Evolutionary conservation across 2,113 vertebrate species (phyloP).

Genomic region (Lynx canadensis): DNA sequence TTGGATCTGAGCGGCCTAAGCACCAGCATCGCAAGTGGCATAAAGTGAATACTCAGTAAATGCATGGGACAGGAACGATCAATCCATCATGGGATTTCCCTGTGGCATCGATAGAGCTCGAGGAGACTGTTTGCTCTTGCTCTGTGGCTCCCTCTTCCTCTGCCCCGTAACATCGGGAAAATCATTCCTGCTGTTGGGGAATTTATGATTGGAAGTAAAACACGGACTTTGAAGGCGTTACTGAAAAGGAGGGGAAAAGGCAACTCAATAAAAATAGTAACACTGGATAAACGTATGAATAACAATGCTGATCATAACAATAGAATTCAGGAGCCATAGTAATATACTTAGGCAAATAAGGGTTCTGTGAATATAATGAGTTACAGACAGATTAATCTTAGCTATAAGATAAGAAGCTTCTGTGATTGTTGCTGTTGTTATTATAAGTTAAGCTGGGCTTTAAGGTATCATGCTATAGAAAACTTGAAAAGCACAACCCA

Average conservation of each 20-base stretch:
- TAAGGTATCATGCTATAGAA: not conserved
- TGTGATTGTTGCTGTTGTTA: conserved; percentile 41
- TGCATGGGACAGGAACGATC: not conserved
- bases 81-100: not conserved
- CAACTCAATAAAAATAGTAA: conserved; percentile 57
- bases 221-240: conserved; percentile 43
- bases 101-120: not conserved
- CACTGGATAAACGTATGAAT: conserved; percentile 43
- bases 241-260: conserved; percentile 52
- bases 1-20: not conserved
- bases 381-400: conserved; percentile 42
- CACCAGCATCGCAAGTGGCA: not conserved
- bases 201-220: conserved; percentile 54
- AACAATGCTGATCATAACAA: conserved; percentile 31
- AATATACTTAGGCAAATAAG: conserved; percentile 49
- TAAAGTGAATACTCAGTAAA: not conserved
- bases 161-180: not conserved
- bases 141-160: not conserved
- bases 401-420: conserved; percentile 54
- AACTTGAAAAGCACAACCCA: not conserved
- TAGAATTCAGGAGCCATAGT: conserved; percentile 11
- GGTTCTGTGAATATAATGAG: conserved; percentile 44
- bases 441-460: conserved; percentile 53
- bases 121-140: not conserved
- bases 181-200: not conserved